Percentiles rank a stretch among this genome's conserved stretches.
Conservation (phyloP, 1,140 invertebrate genomes). For the Pararge aegeria region DNA sequence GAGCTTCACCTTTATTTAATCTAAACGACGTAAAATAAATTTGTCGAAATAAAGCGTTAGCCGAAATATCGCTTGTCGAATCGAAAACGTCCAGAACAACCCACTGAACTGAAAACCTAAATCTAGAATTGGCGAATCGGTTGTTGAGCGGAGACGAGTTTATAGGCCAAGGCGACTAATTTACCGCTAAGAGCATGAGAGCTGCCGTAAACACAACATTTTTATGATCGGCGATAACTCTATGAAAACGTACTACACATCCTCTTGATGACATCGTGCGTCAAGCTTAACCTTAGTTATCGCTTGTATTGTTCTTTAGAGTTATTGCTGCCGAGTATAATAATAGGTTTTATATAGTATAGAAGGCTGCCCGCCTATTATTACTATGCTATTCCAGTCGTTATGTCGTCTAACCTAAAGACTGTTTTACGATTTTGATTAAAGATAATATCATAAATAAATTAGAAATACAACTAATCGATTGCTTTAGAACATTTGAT, state of each 20-base stretch:
- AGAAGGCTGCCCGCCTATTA: neutral
- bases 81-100: slow-evolving; percentile 63
- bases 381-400: neutral
- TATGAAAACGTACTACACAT: slow-evolving; percentile 23
- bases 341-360: slow-evolving; percentile 8
- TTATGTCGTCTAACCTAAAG: neutral
- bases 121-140: slow-evolving; percentile 74
- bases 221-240: slow-evolving; percentile 52
- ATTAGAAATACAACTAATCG: too few species aligned
- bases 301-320: slow-evolving; percentile 15
- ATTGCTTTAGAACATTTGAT: too few species aligned
- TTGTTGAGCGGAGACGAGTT: slow-evolving; percentile 52
- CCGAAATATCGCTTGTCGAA: slow-evolving; percentile 28
- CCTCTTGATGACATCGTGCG: slow-evolving; percentile 21
- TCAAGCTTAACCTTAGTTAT: slow-evolving; percentile 17
- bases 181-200: slow-evolving; percentile 52
- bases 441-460: too few species aligned
- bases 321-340: slow-evolving; percentile 1
- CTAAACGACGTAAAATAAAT: slow-evolving; percentile 13
- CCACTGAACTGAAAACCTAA: slow-evolving; percentile 77
- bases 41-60: slow-evolving; percentile 18
- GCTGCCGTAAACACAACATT: slow-evolving; percentile 46
- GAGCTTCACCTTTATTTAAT: slow-evolving; percentile 18
- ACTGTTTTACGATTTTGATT: neutral
- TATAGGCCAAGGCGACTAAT: slow-evolving; percentile 76